Conservation (phyloP, 2,888 invertebrate genomes). For the Drosophila sordidula region DNA sequence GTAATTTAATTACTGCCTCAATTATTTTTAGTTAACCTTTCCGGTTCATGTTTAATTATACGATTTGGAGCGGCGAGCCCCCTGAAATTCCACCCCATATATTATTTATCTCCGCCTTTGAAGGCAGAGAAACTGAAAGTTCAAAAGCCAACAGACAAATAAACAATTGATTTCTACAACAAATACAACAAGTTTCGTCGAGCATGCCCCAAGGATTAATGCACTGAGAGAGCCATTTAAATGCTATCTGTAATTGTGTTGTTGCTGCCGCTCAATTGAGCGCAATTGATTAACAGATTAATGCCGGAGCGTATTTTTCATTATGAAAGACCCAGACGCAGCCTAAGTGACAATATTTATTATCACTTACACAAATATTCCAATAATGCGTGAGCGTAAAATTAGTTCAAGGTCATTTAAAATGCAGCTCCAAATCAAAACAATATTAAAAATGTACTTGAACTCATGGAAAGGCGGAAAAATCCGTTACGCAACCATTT, state of each 20-base stretch:
- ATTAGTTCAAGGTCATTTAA: slow-evolving; percentile 68
- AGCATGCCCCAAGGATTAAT: slow-evolving; percentile 69
- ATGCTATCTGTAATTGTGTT: slow-evolving; percentile 30
- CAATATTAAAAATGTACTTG: slow-evolving; percentile 24
- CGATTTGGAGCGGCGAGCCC: slow-evolving; percentile 38
- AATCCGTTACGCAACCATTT: neutral
- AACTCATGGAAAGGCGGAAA: slow-evolving; percentile 1
- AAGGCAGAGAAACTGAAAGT: slow-evolving; percentile 48
- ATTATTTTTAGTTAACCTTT: slow-evolving; percentile 6
- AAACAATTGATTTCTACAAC: slow-evolving; percentile 53
- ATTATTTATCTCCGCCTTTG: slow-evolving; percentile 25
- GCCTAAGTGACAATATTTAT: slow-evolving; percentile 61
- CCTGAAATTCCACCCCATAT: slow-evolving; percentile 7
- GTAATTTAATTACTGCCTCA: neutral
- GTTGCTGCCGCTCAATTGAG: slow-evolving; percentile 58
- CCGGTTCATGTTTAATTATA: slow-evolving; percentile 5
- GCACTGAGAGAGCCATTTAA: slow-evolving; percentile 33
- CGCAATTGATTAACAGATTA: slow-evolving; percentile 73
- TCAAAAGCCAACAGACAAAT: slow-evolving; percentile 68
- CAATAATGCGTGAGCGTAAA: slow-evolving; percentile 26
- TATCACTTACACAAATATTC: slow-evolving; percentile 51
- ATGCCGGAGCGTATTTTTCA: slow-evolving; percentile 27
- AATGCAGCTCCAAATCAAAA: slow-evolving; percentile 43
- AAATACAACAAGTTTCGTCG: slow-evolving; percentile 10
- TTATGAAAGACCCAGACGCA: slow-evolving; percentile 32